Conservation (phyloP, 2,888 invertebrate species). For the Cryptocephalus moraei region DNA sequence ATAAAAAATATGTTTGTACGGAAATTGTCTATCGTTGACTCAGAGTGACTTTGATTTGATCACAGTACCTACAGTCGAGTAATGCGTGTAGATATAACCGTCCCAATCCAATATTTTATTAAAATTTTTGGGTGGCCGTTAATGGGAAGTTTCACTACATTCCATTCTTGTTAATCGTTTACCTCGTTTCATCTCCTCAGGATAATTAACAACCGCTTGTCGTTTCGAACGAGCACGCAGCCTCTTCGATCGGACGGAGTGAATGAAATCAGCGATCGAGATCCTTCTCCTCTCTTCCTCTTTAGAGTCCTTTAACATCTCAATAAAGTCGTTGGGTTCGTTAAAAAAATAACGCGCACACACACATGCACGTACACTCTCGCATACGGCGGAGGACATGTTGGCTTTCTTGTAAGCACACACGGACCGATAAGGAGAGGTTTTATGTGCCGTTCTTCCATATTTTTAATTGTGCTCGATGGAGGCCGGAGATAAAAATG, state of each 20-base stretch:
- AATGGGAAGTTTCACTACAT: background rate
- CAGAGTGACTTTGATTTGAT: no score
- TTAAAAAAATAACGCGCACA: slow-evolving; percentile 10
- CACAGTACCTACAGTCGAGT: no score
- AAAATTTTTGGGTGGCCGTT: background rate
- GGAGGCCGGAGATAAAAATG: slow-evolving; percentile 16
- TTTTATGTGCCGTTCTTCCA: slow-evolving; percentile 16
- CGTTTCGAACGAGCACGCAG: slow-evolving; percentile 28
- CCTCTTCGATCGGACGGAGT: slow-evolving; percentile 28
- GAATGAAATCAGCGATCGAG: slow-evolving; percentile 29
- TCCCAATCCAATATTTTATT: background rate
- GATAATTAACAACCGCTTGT: slow-evolving; percentile 34
- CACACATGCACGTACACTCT: no score
- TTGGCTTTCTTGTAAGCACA: slow-evolving; percentile 19
- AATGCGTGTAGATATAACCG: no score
- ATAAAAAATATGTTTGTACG: no score
- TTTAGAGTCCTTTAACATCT: slow-evolving; percentile 22
- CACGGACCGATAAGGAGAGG: slow-evolving; percentile 14
- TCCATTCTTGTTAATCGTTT: slow-evolving; percentile 24
- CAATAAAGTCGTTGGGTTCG: slow-evolving; percentile 22
- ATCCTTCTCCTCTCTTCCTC: slow-evolving; percentile 13
- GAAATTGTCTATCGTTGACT: no score
- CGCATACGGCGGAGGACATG: slow-evolving; percentile 16
- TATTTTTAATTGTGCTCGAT: slow-evolving; percentile 27
- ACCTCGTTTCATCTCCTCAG: slow-evolving; percentile 24